These are phyloP conservation scores for Holacanthella duospinosa DNA, from an alignment of 2,888 invertebrate species.

Conservation along the genomic window DNA sequence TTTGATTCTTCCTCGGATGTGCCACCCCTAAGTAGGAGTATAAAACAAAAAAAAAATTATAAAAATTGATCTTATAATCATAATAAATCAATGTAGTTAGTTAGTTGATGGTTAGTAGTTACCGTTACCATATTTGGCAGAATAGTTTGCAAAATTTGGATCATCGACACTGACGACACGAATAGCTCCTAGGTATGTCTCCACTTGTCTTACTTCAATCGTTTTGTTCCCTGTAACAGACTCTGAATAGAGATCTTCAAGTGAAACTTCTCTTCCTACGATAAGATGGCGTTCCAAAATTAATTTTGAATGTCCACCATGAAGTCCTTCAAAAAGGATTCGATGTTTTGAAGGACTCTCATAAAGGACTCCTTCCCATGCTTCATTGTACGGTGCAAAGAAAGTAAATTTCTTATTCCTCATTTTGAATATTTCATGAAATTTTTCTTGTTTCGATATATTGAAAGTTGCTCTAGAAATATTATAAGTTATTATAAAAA, in stretches of 20 bases:
- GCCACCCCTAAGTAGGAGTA: background rate
- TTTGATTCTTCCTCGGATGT: background rate
- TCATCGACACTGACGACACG: background rate
- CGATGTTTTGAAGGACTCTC: constrained; percentile 70
- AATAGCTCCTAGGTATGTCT: background rate
- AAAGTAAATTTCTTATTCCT: constrained; percentile 72
- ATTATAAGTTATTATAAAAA: background rate
- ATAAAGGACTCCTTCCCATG: constrained; percentile 69
- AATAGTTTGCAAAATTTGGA: background rate
- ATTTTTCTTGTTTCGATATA: constrained; percentile 61
- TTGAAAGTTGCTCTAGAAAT: constrained; percentile 61
- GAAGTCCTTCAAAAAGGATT: constrained; percentile 70
- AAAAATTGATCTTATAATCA: too few relatives aligned
- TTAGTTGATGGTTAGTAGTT: background rate
- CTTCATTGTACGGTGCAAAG: constrained; percentile 81
- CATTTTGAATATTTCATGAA: constrained; percentile 66
- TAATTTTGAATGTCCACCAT: constrained; percentile 66
- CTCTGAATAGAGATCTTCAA: constrained; percentile 54
- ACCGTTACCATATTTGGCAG: background rate
- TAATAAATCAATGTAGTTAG: background rate
- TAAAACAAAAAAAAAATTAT: too few relatives aligned
- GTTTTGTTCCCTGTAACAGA: background rate
- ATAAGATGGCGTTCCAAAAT: constrained; percentile 82
- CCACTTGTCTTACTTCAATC: background rate
- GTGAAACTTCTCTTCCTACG: constrained; percentile 64